Conservation (phyloP, 2,797 vertebrate genomes). For the Neopelma chrysocephalum region DNA sequence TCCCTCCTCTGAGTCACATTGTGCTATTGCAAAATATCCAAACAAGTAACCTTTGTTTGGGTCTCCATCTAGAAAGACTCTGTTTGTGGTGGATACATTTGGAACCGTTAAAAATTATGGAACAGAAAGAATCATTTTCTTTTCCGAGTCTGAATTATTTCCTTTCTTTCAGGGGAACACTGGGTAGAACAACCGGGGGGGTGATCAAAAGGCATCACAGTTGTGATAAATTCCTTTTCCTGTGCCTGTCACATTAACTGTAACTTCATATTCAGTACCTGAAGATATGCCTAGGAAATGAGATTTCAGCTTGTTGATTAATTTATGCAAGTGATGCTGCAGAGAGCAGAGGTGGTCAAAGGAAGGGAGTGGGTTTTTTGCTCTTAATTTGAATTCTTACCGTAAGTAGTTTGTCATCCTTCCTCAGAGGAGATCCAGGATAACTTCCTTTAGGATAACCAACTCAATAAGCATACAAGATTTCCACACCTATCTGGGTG, state of each 20-base stretch:
- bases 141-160: background rate
- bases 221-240: background rate
- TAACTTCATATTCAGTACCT: background rate
- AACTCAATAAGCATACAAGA: background rate
- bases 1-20: background rate
- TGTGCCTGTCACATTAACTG: background rate
- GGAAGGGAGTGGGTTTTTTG: background rate
- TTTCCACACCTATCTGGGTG: background rate
- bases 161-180: background rate
- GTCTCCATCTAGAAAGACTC: background rate
- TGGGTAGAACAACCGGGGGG: background rate
- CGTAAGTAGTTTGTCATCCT: background rate
- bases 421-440: background rate
- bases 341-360: background rate
- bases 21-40: slow-evolving; percentile 6
- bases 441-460: background rate
- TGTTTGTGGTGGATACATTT: background rate
- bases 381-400: background rate
- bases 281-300: background rate
- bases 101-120: background rate
- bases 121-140: background rate
- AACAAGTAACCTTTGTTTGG: slow-evolving; percentile 40
- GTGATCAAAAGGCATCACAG: background rate
- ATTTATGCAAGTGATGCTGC: background rate
- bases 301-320: background rate